Conservation (phyloP, 35 echinoderm and acorn worm species). For the Hemicentrotus pulcherrimus region DNA sequence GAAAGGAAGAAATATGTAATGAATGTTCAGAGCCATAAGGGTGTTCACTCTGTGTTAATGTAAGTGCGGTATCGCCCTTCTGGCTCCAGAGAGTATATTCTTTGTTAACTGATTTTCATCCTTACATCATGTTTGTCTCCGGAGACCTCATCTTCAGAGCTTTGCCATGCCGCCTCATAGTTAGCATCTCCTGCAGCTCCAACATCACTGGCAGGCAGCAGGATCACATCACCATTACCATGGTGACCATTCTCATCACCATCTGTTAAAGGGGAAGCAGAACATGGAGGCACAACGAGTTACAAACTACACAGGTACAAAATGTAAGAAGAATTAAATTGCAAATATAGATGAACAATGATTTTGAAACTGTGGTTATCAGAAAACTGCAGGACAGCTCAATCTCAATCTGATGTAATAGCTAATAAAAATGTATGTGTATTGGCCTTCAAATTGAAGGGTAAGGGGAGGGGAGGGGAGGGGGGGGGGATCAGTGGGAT, state of each 20-base stretch:
- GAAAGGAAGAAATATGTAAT: not conserved
- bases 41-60: too few species aligned
- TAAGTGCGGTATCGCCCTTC: too few species aligned
- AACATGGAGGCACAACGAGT: not conserved
- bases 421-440: too few species aligned
- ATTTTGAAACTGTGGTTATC: not conserved
- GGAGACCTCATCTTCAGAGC: not conserved
- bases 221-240: constrained; percentile 41
- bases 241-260: constrained; percentile 42
- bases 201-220: constrained; percentile 12
- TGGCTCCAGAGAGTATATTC: too few species aligned
- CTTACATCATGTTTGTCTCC: constrained; percentile 6
- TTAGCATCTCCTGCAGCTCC: constrained; percentile 28
- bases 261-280: not conserved
- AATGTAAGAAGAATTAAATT: not conserved
- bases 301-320: not conserved
- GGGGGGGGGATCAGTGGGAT: too few species aligned
- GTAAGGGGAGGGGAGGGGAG: too few species aligned
- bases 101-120: not conserved
- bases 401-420: not conserved
- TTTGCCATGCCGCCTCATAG: not conserved
- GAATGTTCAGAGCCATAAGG: not conserved
- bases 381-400: not conserved
- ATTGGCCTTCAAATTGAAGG: too few species aligned
- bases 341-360: not conserved